Percentiles rank a stretch among this genome's conserved stretches.
These are phyloP conservation scores for Cantharis lateralis DNA, from an alignment of 2,888 invertebrate species.

Conservation along the genomic window DNA sequence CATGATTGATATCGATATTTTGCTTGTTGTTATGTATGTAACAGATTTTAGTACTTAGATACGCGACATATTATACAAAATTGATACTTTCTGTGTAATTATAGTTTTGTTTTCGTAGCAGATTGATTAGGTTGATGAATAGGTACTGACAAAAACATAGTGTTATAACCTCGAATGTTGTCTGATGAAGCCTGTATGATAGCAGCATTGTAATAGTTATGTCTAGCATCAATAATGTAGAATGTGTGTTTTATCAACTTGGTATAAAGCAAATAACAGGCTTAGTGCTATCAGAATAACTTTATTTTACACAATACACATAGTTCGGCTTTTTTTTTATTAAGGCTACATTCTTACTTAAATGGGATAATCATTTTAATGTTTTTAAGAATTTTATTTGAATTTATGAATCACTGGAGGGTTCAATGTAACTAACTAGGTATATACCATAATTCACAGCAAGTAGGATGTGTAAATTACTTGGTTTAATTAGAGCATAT, in stretches of 20 bases:
- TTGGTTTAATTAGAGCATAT: neutral
- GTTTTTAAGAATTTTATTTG: neutral
- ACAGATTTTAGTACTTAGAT: neutral
- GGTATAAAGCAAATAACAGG: neutral
- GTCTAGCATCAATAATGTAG: neutral
- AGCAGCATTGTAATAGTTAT: neutral
- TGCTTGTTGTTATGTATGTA: neutral
- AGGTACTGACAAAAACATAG: neutral
- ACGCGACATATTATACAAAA: neutral
- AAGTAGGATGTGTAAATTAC: slow-evolving; percentile 1
- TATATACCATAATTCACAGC: neutral
- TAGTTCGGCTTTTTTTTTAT: neutral
- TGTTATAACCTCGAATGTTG: neutral
- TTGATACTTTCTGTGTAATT: neutral
- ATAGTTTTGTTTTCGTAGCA: neutral
- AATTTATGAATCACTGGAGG: neutral
- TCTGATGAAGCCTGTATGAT: neutral
- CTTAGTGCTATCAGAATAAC: neutral
- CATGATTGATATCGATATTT: neutral
- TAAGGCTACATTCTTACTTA: neutral
- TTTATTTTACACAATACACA: neutral
- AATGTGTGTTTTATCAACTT: neutral
- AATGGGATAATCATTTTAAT: neutral
- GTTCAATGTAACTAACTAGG: slow-evolving; percentile 1
- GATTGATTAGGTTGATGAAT: neutral